Evolutionary conservation across 2,888 invertebrate species (phyloP), one percentile per base, ranked within the genome.

Genomic region (Apeira syringaria): DNA sequence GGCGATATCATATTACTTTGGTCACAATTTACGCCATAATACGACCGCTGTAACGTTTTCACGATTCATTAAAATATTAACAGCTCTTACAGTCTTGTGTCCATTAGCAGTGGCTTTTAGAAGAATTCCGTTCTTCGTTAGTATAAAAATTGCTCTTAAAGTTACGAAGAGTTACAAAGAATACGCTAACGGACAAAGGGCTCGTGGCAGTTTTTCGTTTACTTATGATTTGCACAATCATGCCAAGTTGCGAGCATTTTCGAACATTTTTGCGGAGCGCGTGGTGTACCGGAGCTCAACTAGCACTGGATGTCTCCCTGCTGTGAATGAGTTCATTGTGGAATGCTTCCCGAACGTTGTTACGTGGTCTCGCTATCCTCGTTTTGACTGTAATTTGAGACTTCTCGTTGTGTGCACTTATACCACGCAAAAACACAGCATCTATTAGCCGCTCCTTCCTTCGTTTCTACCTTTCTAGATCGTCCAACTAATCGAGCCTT

Each of bases 371-470:
- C 59, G 71, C 71, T 68, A 68, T 60, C 67, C 68, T 70, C 62
- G 62, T 68, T 61, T 43, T 62, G 47, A 51, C 59, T 64, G 59
- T 65, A 64, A 65, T 68, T 72, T 71, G 61, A 64, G 64, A 66
- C 59, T 47, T 52, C 52, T 79, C 69, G 65, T 78, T 83, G 82
- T 87, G 80, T 86, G 86, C 88, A 88, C 88, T 67, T 68, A 68
- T 76, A 80, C 77, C 65, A 66, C 68, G 85, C 86, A 86, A 81
- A 77, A 68, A 74, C 79, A 80, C 75, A 57, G 77, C 81, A 80
- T 78, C 70, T 80, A 68, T 71, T 87, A 87, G 85, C 67, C 86
- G 87, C 88, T 88, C 88, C 88, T 89, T 86, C 83, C 86, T 90
- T 83, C 87, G 83, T 86, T 81, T 78, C 51, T 54, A 84, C 81